These are phyloP conservation scores for Manis javanica DNA, from an alignment of 2,797 vertebrate species.

Conservation along the genomic window DNA sequence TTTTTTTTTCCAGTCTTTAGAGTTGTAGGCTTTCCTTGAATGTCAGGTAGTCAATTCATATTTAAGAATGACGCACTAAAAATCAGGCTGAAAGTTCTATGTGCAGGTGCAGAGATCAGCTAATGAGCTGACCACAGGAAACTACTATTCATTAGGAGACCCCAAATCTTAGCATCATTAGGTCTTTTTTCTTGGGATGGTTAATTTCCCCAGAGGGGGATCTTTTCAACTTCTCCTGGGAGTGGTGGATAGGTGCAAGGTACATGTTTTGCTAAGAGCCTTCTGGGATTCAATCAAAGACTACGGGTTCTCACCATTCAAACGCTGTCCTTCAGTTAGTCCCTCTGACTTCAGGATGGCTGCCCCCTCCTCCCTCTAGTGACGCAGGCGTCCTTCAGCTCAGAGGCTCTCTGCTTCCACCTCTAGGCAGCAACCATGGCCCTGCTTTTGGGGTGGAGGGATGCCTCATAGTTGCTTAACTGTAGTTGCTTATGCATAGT, in stretches of 20 bases:
- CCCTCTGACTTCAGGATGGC: not conserved
- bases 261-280: not conserved
- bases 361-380: not conserved
- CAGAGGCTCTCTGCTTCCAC: not conserved
- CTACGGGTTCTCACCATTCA: not conserved
- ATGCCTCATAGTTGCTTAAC: not conserved
- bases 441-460: not conserved
- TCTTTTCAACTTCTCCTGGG: not conserved
- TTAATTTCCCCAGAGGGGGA: not conserved
- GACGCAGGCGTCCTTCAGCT: not conserved
- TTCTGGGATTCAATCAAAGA: not conserved
- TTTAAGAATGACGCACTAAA: not conserved
- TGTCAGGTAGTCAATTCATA: not conserved
- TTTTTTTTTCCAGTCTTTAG: not conserved
- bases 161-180: not conserved
- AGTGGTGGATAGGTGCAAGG: not conserved
- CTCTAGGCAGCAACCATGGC: not conserved
- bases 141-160: not conserved
- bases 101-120: not conserved
- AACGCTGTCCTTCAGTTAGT: not conserved
- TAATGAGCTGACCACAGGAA: not conserved
- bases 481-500: too few relatives aligned
- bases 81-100: not conserved
- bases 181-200: not conserved
- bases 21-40: not conserved